Evolutionary conservation across 2,888 invertebrate species (phyloP).

Genomic region (Acleris sparsana): DNA sequence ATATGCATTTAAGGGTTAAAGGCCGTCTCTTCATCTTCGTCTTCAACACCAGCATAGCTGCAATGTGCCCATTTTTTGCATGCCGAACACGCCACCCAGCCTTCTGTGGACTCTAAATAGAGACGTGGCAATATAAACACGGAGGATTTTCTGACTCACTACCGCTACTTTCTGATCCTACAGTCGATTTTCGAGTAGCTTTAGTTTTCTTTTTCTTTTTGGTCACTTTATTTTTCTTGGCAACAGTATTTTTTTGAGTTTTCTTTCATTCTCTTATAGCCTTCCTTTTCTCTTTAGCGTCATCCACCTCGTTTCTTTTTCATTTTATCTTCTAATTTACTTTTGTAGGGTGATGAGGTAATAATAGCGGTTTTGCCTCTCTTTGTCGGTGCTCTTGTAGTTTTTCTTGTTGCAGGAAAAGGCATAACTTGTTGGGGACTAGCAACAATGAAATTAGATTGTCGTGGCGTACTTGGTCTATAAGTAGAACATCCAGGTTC

Average conservation of each 20-base stretch:
- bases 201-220: constrained; percentile 24
- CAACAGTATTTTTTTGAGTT: constrained; percentile 11
- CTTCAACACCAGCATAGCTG: constrained; percentile 43
- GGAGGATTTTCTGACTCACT: constrained; percentile 20
- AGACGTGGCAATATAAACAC: constrained; percentile 39
- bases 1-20: too few species aligned
- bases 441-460: constrained; percentile 13
- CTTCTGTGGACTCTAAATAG: constrained; percentile 45
- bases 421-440: constrained; percentile 37
- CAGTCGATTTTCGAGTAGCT: constrained; percentile 19
- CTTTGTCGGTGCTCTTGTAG: constrained; percentile 27
- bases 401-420: constrained; percentile 34
- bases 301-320: too few species aligned
- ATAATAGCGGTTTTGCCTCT: constrained; percentile 38
- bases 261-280: constrained; percentile 16
- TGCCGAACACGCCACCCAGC: constrained; percentile 42
- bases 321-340: too few species aligned
- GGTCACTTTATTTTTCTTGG: constrained; percentile 19
- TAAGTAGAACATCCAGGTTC: too few species aligned
- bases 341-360: constrained; percentile 26
- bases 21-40: constrained; percentile 43
- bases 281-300: too few species aligned
- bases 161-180: constrained; percentile 15
- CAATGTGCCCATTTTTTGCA: constrained; percentile 44
- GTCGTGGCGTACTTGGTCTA: too few species aligned